Evolutionary conservation across 2,113 vertebrate genomes (phyloP), one percentile per base, ranked within the genome.

Genomic region (Oxygymnocypris stewartii): DNA sequence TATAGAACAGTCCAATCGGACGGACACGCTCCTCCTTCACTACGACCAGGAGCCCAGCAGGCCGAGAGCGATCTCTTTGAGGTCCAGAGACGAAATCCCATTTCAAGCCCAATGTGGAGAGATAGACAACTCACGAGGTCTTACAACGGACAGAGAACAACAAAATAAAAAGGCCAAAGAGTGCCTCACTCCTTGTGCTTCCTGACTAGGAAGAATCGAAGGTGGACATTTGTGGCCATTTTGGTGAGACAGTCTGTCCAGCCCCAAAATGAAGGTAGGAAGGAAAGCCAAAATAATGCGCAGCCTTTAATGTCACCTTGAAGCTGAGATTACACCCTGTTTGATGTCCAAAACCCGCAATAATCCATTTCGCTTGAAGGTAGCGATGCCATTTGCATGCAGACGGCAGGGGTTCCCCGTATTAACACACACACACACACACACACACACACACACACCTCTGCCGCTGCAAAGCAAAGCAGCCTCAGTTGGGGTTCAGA

Each of bases 301-400:
- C 97, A 98, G 96, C 96, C 96, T 95, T 93, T 95, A 94, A 93
- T 89, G 94, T 94, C 94, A 95, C 94, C 94, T 92, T 94, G 93
- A 96, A 96, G 95, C 94, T 97, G 97, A 98, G 97, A 99, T 99
- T 98, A 99, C 98, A 99, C 97, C 98, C 96, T 97, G 85, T 92
- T 93, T 91, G 89, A 91, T 88, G 92, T 91, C 91, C 91, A 91
- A 93, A 85, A 92, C 94, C 92, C 92, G 86, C 90, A 93, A 93
- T 90, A 90, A 94, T 94, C 93, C 90, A 89, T 92, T 94, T 92
- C 89, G 87, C 92, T 91, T 78, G 90, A 90, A 87, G 89, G 90
- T 44, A 51, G 54, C 18, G 20, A 74, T 51, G 79, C 89, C 91
- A 92, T 94, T 94, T 92, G 89, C 92, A 93, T 92, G 91, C 86